A percentile compares a stretch with the other conserved stretches of the same genome.
Conservation (phyloP, 1,140 invertebrate genomes). For the Procambarus clarkii region DNA sequence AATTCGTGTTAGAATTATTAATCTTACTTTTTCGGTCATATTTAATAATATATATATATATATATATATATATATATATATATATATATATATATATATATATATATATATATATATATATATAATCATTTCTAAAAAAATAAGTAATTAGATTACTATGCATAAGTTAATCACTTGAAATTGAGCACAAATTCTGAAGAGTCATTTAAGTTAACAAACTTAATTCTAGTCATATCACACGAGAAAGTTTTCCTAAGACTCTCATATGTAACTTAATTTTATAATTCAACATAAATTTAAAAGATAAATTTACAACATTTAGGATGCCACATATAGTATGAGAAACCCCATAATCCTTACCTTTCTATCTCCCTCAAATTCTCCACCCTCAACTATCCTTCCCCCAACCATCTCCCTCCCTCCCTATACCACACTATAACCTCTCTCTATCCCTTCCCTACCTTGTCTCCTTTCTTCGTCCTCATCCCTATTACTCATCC, state of each 20-base stretch:
- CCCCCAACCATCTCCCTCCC: too few species aligned
- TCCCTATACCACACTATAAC: too few species aligned
- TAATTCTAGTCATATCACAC: not conserved
- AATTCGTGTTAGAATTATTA: too few species aligned
- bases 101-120: constrained; percentile 18
- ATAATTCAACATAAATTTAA: not conserved
- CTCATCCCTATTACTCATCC: too few species aligned
- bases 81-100: constrained; percentile 29
- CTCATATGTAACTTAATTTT: not conserved
- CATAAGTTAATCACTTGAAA: not conserved
- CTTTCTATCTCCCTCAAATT: too few species aligned
- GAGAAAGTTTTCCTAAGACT: not conserved
- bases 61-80: constrained; percentile 19
- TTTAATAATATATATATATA: constrained; percentile 36
- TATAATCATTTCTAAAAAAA: not conserved
- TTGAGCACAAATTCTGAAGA: constrained; percentile 1
- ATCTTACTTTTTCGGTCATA: too few species aligned
- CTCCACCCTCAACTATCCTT: too few species aligned
- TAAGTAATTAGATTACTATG: not conserved
- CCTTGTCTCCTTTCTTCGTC: too few species aligned
- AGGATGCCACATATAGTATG: too few species aligned
- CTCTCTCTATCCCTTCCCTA: too few species aligned
- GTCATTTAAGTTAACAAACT: not conserved
- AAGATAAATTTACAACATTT: too few species aligned
- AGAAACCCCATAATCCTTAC: too few species aligned